Percentiles rank a stretch among this genome's conserved stretches.
Conservation (phyloP, 2,888 invertebrate genomes). For the Torymus aiolomorphi region DNA sequence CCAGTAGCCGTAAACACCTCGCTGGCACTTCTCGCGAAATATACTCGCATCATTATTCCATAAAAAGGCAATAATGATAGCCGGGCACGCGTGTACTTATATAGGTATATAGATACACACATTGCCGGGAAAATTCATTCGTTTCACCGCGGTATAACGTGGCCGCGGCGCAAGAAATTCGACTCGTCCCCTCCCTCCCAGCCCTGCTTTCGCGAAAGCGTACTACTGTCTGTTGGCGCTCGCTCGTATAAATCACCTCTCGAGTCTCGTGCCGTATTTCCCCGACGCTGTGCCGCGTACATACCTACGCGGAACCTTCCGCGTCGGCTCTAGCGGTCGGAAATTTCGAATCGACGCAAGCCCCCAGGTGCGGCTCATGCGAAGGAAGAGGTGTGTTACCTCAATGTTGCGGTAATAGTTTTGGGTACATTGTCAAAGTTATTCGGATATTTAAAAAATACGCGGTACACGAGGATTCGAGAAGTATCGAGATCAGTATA, state of each 20-base stretch:
- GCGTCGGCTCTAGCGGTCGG: too few species aligned
- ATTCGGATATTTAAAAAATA: too few species aligned
- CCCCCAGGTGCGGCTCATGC: too few species aligned
- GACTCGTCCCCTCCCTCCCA: not conserved
- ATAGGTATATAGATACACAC: not conserved
- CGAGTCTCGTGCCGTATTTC: constrained; percentile 26
- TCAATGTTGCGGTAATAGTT: too few species aligned
- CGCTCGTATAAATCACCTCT: constrained; percentile 45
- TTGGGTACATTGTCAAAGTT: too few species aligned
- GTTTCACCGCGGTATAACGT: not conserved
- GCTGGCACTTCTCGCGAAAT: not conserved
- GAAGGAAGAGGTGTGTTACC: too few species aligned
- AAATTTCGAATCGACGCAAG: too few species aligned
- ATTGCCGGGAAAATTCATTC: constrained; percentile 46
- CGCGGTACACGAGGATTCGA: too few species aligned
- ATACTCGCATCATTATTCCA: constrained; percentile 41
- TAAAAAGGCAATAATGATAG: constrained; percentile 48
- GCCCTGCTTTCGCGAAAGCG: constrained; percentile 16
- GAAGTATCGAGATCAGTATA: too few species aligned
- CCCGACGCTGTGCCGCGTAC: too few species aligned
- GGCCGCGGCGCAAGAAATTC: constrained; percentile 28
- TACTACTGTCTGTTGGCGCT: constrained; percentile 27
- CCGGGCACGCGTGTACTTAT: not conserved
- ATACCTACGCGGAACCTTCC: too few species aligned
- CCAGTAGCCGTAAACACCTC: too few species aligned